A percentile compares a stretch with the other conserved stretches of the same genome.
Evolutionary conservation across 2,797 vertebrate genomes (phyloP).

Genomic region (Pempheris klunzingeri): DNA sequence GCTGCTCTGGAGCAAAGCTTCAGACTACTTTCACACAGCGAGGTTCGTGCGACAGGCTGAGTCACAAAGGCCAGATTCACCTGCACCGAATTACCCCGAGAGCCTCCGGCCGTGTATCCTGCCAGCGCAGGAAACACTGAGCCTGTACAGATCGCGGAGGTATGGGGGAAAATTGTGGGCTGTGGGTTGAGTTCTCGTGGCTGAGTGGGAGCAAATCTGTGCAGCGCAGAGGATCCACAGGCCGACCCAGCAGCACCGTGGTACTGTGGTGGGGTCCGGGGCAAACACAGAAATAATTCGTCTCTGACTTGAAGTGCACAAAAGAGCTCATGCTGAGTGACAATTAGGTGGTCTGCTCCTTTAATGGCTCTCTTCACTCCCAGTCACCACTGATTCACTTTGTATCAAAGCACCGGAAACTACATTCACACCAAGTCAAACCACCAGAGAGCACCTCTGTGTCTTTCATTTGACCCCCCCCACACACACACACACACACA

Average conservation of each 20-base stretch:
- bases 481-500: slow-evolving; percentile 24
- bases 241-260: not conserved
- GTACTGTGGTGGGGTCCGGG: not conserved
- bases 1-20: not conserved
- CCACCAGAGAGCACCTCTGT: slow-evolving; percentile 60
- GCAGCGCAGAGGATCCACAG: not conserved
- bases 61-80: slow-evolving; percentile 69
- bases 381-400: slow-evolving; percentile 81
- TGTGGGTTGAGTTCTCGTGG: not conserved
- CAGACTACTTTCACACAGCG: not conserved
- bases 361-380: slow-evolving; percentile 69
- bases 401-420: slow-evolving; percentile 84
- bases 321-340: slow-evolving; percentile 45
- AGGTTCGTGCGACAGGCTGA: slow-evolving; percentile 40
- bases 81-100: slow-evolving; percentile 61
- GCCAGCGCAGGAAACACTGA: slow-evolving; percentile 55
- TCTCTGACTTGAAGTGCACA: too few relatives aligned
- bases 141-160: slow-evolving; percentile 35
- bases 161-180: slow-evolving; percentile 2
- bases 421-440: slow-evolving; percentile 77
- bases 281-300: slow-evolving; percentile 14
- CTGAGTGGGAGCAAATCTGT: not conserved
- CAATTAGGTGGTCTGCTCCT: slow-evolving; percentile 66
- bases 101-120: slow-evolving; percentile 37
- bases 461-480: slow-evolving; percentile 52